These are phyloP conservation scores for Hippoglossus hippoglossus DNA, from an alignment of 2,797 vertebrate species.

Conservation along the genomic window DNA sequence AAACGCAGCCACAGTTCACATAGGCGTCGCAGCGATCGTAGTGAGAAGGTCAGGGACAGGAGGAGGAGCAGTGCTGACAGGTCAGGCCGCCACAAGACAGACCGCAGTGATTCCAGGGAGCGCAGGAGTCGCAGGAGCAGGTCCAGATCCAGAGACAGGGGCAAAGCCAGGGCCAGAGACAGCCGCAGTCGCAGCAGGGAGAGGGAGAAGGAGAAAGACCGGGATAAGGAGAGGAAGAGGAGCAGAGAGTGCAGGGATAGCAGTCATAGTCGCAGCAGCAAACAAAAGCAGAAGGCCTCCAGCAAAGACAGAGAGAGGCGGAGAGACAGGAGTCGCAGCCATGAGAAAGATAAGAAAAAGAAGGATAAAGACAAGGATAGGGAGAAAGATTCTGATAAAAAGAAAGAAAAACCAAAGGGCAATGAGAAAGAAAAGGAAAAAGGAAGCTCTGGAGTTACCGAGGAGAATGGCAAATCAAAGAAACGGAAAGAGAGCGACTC, in stretches of 20 bases:
- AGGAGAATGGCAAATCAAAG: slow-evolving; percentile 86
- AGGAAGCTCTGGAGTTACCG: slow-evolving; percentile 79
- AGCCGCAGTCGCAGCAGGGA: slow-evolving; percentile 89
- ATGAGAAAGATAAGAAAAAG: slow-evolving; percentile 94
- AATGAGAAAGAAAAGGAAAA: slow-evolving; percentile 86
- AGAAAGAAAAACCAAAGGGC: slow-evolving; percentile 85
- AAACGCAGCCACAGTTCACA: slow-evolving; percentile 92
- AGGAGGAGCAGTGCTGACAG: slow-evolving; percentile 89
- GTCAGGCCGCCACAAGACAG: slow-evolving; percentile 86
- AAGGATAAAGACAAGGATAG: slow-evolving; percentile 86
- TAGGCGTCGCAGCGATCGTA: slow-evolving; percentile 87
- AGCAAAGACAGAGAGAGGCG: slow-evolving; percentile 91
- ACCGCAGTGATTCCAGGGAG: slow-evolving; percentile 89
- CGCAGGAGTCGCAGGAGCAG: slow-evolving; percentile 85
- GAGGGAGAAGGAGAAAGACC: slow-evolving; percentile 89
- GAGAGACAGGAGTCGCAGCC: slow-evolving; percentile 89
- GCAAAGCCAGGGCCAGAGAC: slow-evolving; percentile 81
- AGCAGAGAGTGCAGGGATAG: slow-evolving; percentile 87
- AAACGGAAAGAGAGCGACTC: slow-evolving; percentile 85
- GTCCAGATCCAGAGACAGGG: slow-evolving; percentile 88
- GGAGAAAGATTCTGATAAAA: slow-evolving; percentile 83
- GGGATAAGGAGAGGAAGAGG: slow-evolving; percentile 90
- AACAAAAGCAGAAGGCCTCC: slow-evolving; percentile 92
- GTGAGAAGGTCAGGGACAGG: slow-evolving; percentile 89
- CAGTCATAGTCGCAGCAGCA: slow-evolving; percentile 88